A percentile compares a stretch with the other conserved stretches of the same genome.
Evolutionary conservation across 2,797 vertebrate genomes (phyloP).

Genomic region (Decapterus maruadsi): DNA sequence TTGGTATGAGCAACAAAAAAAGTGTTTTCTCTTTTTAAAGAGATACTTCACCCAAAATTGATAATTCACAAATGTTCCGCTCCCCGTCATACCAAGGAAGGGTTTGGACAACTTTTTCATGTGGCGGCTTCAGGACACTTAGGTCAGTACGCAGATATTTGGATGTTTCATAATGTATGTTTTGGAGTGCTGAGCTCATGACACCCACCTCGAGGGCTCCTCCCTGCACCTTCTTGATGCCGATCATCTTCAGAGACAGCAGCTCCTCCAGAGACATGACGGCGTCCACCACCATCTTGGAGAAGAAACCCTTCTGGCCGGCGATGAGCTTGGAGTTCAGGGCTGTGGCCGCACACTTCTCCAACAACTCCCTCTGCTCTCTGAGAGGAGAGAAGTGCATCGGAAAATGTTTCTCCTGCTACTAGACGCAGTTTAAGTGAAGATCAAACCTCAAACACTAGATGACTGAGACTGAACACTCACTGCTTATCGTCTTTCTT

Average conservation of each 20-base stretch:
- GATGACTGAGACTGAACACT: constrained; percentile 66
- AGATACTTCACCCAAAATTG: no score
- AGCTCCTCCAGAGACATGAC: constrained; percentile 95
- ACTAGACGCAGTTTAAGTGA: background rate
- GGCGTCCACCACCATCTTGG: constrained; percentile 96
- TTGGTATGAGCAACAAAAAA: background rate
- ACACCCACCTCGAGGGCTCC: constrained; percentile 92
- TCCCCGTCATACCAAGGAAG: no score
- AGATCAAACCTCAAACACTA: background rate
- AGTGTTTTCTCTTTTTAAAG: background rate
- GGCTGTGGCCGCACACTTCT: constrained; percentile 95
- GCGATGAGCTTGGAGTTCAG: constrained; percentile 98
- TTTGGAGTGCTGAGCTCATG: background rate
- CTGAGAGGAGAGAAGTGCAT: constrained; percentile 34
- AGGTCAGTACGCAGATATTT: no score
- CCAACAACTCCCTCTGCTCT: constrained; percentile 92
- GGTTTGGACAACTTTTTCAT: no score
- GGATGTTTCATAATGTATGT: no score
- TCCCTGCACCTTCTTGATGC: constrained; percentile 98
- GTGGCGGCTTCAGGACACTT: no score
- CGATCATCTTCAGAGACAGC: constrained; percentile 98
- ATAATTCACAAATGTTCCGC: no score
- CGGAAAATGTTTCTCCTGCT: background rate
- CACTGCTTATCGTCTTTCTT: constrained; percentile 94
- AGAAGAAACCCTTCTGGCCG: constrained; percentile 94